Evolutionary conservation across 2,888 invertebrate species (phyloP).

Genomic region (Troilus luridus): DNA sequence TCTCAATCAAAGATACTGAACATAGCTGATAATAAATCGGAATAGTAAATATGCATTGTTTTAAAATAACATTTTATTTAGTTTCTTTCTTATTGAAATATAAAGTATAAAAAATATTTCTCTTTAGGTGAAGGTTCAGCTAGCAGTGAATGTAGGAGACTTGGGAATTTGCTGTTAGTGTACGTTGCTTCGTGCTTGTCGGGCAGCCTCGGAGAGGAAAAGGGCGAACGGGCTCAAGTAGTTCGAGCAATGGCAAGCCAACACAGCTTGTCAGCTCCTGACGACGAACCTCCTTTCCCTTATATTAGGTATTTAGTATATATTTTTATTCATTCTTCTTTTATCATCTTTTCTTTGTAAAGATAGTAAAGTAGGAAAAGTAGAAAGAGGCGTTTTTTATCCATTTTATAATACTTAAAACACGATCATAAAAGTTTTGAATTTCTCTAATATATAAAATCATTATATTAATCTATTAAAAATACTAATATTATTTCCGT

Average conservation of each 20-base stretch:
- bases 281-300: slow-evolving; percentile 78
- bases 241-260: slow-evolving; percentile 78
- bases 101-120: neutral
- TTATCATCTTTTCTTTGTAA: neutral
- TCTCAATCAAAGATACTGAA: no score
- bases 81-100: neutral
- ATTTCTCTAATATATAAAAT: no score
- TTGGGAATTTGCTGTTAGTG: slow-evolving; percentile 88
- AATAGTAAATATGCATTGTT: neutral
- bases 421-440: no score
- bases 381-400: no score
- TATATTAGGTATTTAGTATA: slow-evolving; percentile 71
- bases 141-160: slow-evolving; percentile 69
- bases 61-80: neutral
- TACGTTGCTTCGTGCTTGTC: slow-evolving; percentile 90
- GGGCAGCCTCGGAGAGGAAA: slow-evolving; percentile 79
- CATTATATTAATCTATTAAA: no score
- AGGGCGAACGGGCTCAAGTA: slow-evolving; percentile 75
- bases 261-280: slow-evolving; percentile 75
- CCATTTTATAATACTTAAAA: no score
- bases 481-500: no score
- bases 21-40: neutral
- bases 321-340: slow-evolving; percentile 55
- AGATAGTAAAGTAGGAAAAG: no score
- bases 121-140: slow-evolving; percentile 64